phyloP scores from a whole-genome alignment of 2,113 vertebrate species.

The Phocoena sinus region DNA sequence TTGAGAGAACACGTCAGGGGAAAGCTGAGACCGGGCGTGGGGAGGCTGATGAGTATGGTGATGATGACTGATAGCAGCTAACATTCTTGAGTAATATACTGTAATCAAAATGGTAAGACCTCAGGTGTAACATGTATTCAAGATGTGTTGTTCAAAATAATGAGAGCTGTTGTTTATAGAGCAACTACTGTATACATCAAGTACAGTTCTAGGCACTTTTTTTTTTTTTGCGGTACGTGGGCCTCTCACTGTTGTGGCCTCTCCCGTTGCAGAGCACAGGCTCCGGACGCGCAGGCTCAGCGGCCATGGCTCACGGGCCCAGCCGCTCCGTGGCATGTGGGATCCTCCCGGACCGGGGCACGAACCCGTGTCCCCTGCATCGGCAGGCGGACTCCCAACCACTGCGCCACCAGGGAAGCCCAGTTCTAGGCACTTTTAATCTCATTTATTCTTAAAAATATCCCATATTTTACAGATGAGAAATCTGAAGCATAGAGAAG shows the following conservation, averaged over 20 bases:
- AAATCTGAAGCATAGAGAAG: not conserved
- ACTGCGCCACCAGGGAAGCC: no score
- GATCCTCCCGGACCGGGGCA: accelerated
- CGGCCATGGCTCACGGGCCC: no score
- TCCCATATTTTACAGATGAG: not conserved
- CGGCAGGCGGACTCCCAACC: no score
- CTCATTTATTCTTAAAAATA: not conserved
- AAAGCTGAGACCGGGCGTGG: not conserved
- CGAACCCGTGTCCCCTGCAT: no score
- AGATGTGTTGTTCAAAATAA: not conserved
- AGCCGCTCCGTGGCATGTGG: no score
- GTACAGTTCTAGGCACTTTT: not conserved
- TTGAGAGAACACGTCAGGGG: not conserved
- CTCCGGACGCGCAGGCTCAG: no score
- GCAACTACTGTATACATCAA: not conserved
- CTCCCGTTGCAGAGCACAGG: no score
- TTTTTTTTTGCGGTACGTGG: no score
- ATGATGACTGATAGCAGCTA: not conserved
- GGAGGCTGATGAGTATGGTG: not conserved
- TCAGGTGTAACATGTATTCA: not conserved
- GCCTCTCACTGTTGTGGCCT: no score
- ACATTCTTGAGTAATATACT: not conserved
- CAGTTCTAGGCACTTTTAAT: not conserved
- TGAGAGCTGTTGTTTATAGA: not conserved
- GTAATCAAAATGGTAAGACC: not conserved